Base-by-base conservation (phyloP, 1,140 invertebrate species). In the Pectinophora gossypiella region DNA sequence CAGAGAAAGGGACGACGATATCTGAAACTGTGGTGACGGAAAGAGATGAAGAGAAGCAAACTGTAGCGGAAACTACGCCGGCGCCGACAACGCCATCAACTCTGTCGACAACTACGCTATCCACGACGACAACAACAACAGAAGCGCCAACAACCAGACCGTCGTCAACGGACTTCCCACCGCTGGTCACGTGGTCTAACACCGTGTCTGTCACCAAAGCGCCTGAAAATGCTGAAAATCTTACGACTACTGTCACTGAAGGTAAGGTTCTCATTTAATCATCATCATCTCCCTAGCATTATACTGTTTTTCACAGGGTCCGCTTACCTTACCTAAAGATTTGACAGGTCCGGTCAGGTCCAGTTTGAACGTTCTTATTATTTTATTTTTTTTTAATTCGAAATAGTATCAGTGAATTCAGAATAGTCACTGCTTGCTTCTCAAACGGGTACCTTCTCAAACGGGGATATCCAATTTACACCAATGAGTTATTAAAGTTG, bases 151-250 rank as follows among this genome's bases (percentile, higher is more conserved):
- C 56, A 23, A 46, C 46, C 2, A 44, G 19, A 3, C 38, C 22
- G 6, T 10, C 48, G 4, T 64, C 75, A 18, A 76, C 80, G 15
- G 80, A 81, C 1, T 84, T 58, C 42, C 78, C 78, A 2, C 73
- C 78, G 6, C 67, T 92, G 0, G 89, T 92, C 0, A 92, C 91
- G 0, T 92, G 91, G 91, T 89, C 91, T 12, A 89, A 89, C 10
- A 86, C 89, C 59, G 86, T 89, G 7, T 81, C 90, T 7, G 66
- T 61, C 0, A 72, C 80, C 0, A 79, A 83, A 48, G 62, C 63
- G 7, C 72, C 79, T 0, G 80, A 77, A 27, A 67, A 64, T 19
- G n/a, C n/a, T n/a, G n/a, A n/a, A n/a, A n/a, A n/a, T n/a, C n/a
- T n/a, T n/a, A 45, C 55, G 2, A 71, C 71, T n/a, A 64, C 68